These are phyloP conservation scores for Taeniopygia guttata DNA, from an alignment of 2,797 vertebrate genomes.

Conservation along the genomic window DNA sequence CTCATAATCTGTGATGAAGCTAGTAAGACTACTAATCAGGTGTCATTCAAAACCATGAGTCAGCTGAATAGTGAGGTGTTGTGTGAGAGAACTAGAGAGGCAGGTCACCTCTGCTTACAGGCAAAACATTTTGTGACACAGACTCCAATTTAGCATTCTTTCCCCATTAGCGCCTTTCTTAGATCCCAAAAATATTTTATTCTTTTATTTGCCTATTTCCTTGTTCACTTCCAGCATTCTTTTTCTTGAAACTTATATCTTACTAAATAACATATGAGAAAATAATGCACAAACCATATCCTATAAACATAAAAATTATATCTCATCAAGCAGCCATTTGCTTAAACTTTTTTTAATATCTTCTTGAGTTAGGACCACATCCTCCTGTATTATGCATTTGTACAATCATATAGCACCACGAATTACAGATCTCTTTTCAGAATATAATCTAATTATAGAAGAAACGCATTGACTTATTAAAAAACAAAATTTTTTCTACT, in stretches of 20 bases:
- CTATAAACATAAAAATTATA: not conserved
- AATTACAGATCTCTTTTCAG: not conserved
- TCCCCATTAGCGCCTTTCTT: not conserved
- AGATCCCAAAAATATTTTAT: not conserved
- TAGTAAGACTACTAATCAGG: not conserved
- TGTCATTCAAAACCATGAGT: not conserved
- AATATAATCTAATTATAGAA: conserved; percentile 1
- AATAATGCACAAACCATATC: not conserved
- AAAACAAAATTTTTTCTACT: not conserved
- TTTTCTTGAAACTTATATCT: not conserved
- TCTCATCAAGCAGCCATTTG: not conserved
- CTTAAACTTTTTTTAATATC: not conserved
- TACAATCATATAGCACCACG: not conserved
- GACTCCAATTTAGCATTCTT: not conserved
- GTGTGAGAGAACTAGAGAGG: not conserved
- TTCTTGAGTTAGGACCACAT: not conserved
- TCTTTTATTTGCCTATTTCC: not conserved
- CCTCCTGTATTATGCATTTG: not conserved
- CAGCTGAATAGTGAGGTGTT: not conserved
- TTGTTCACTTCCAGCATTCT: not conserved
- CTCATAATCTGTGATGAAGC: not conserved
- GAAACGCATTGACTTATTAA: not conserved
- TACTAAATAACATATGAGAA: not conserved
- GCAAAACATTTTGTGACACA: not conserved
- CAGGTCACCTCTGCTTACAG: not conserved